Conservation (phyloP, 2,888 invertebrate species). For the Sabellastarte sp. region DNA sequence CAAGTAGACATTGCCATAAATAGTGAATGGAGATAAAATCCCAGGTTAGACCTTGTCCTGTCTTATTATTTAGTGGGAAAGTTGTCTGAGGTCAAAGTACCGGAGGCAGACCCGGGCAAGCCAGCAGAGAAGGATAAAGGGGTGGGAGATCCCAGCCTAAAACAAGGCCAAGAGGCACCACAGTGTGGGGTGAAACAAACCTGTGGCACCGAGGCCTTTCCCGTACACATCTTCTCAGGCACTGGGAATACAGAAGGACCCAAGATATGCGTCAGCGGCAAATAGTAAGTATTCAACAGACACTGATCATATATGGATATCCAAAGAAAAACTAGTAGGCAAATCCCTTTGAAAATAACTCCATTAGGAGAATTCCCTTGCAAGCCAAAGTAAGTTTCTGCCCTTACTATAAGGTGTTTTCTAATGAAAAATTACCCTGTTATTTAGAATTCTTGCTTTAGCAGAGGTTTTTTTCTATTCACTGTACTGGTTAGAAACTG, state of each 20-base stretch:
- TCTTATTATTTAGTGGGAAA: constrained; percentile 21
- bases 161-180: constrained; percentile 41
- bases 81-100: constrained; percentile 9
- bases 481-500: no score
- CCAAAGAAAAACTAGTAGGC: no score
- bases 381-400: no score
- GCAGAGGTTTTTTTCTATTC: no score
- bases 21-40: not conserved
- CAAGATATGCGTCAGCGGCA: constrained; percentile 63
- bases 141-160: not conserved
- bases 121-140: not conserved
- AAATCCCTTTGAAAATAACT: no score
- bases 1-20: no score
- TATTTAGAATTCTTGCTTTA: no score
- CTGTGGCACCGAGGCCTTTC: constrained; percentile 58
- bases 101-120: constrained; percentile 5
- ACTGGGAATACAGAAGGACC: constrained; percentile 62
- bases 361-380: no score
- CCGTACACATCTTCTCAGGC: constrained; percentile 62
- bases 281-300: constrained; percentile 63
- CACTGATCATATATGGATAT: no score
- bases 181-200: constrained; percentile 61
- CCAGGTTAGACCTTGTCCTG: not conserved
- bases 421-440: no score
- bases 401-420: no score